Percentiles rank a stretch among this genome's conserved stretches.
Conservation (phyloP, 2,888 invertebrate genomes). For the Platycheirus rosarum region DNA sequence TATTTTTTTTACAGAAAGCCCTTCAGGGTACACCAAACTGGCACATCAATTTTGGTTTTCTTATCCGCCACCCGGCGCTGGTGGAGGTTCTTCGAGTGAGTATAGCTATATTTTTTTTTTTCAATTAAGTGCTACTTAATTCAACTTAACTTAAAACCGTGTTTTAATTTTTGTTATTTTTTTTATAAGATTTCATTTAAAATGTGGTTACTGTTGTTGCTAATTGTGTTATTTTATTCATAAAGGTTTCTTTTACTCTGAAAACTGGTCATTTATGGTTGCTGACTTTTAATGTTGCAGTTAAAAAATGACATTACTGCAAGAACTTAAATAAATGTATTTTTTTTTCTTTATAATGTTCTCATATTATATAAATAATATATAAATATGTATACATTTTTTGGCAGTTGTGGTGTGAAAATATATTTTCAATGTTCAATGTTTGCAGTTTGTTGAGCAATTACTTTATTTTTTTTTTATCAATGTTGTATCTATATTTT, state of each 20-base stretch:
- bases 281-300: conserved; percentile 9
- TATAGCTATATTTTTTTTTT: conserved; percentile 65
- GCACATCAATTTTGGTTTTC: conserved; percentile 94
- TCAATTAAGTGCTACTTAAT: neutral
- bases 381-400: neutral
- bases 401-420: conserved; percentile 61
- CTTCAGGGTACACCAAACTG: conserved; percentile 86
- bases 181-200: conserved; percentile 21
- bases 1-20: conserved; percentile 79
- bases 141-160: neutral
- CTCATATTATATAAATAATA: neutral
- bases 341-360: conserved; percentile 17
- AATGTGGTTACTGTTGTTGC: conserved; percentile 61
- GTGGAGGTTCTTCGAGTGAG: conserved; percentile 86
- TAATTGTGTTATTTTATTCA: conserved; percentile 59
- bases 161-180: neutral
- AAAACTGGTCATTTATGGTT: conserved; percentile 14
- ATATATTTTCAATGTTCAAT: conserved; percentile 47
- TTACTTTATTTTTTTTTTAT: conserved; percentile 5
- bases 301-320: conserved; percentile 11
- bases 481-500: conserved; percentile 44
- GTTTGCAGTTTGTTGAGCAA: conserved; percentile 54
- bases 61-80: conserved; percentile 91
- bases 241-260: conserved; percentile 9
- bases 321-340: conserved; percentile 27